Evolutionary conservation across 2,797 vertebrate species (phyloP), one percentile per base, ranked within the genome.

Genomic region (Knipowitschia caucasica): DNA sequence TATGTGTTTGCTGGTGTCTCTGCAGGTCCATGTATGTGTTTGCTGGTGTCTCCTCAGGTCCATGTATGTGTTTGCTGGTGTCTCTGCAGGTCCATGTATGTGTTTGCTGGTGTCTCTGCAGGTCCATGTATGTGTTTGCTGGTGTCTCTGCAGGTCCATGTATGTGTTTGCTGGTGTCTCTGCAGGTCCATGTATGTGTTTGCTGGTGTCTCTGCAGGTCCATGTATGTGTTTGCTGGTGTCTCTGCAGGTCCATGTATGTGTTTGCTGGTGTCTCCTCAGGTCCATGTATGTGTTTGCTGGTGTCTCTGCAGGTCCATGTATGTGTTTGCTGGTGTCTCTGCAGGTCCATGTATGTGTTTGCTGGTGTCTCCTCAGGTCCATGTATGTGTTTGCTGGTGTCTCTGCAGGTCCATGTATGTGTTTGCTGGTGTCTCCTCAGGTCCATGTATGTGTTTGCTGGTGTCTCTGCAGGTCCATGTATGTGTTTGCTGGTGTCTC

Each of bases 191-290:
- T n/a, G n/a, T n/a, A 95, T 50, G 84, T 99, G 86, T 99, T 99
- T 50, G 96, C 95, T 0, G 96, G 97, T 0, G 99, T 99, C 88
- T 98, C 95, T 33, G 92, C n/a, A n/a, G n/a, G n/a, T n/a, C n/a
- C n/a, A n/a, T n/a, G n/a, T n/a, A 95, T 50, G 84, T 99, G 86
- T 99, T 99, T 50, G 96, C 95, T 0, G 96, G 97, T 0, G 99
- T 99, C 88, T 98, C 95, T 33, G 92, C n/a, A n/a, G n/a, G n/a
- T n/a, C n/a, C n/a, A n/a, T n/a, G n/a, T n/a, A 95, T 50, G 84
- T 99, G 86, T 99, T 99, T 50, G 96, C 95, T 0, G 96, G 97
- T 0, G 99, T 99, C 88, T 98, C 95, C 34, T n/a, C n/a, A n/a
- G n/a, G n/a, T n/a, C n/a, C n/a, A n/a, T n/a, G n/a, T n/a, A 95